phyloP scores from a whole-genome alignment of 2,888 invertebrate species.

The Plagodis dolabraria region DNA sequence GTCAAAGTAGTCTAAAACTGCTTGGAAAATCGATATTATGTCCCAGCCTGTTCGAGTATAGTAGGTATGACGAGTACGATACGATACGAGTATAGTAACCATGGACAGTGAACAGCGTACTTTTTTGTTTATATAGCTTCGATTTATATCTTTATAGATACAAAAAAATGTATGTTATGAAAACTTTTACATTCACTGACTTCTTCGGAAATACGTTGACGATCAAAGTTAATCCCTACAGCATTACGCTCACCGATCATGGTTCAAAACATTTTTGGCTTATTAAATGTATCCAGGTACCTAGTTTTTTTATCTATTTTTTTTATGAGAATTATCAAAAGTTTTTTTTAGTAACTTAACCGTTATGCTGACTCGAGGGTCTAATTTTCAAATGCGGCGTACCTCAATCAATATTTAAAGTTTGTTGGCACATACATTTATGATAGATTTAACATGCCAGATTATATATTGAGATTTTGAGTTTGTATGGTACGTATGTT shows the following conservation, averaged over 20 bases:
- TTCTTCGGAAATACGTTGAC: constrained; percentile 55
- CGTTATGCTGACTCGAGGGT: constrained; percentile 40
- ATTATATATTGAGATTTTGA: no score
- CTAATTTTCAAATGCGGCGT: constrained; percentile 47
- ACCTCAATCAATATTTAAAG: constrained; percentile 65
- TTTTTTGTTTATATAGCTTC: no score
- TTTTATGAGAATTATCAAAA: constrained; percentile 2
- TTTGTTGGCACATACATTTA: constrained; percentile 12
- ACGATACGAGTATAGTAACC: no score
- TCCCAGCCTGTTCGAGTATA: no score
- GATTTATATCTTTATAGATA: background rate
- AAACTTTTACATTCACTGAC: constrained; percentile 59
- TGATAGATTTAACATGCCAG: background rate
- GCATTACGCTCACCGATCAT: constrained; percentile 78
- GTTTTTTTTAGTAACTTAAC: constrained; percentile 38
- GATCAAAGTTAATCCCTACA: constrained; percentile 70
- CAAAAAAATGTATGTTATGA: no score
- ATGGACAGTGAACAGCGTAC: no score
- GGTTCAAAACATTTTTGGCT: constrained; percentile 80
- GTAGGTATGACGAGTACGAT: no score
- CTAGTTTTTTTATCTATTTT: constrained; percentile 37
- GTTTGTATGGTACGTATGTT: no score
- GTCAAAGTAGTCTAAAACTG: no score
- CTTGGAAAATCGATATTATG: no score
- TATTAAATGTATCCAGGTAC: constrained; percentile 76